These are phyloP conservation scores for Cuniculus paca DNA, from an alignment of 2,797 vertebrate genomes.

Conservation along the genomic window DNA sequence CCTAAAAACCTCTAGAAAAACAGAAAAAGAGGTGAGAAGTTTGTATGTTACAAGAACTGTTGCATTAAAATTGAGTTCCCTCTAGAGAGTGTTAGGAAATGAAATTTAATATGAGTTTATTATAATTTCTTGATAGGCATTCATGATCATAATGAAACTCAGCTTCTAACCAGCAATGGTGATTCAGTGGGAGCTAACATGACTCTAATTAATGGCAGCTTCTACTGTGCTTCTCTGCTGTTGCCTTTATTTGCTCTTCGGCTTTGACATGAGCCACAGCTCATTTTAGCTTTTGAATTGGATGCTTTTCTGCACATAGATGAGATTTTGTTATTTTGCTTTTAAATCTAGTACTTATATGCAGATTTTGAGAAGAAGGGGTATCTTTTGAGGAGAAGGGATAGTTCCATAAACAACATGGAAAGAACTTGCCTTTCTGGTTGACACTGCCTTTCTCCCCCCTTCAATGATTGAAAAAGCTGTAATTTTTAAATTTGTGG, in stretches of 20 bases:
- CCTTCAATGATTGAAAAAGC: slow-evolving; percentile 41
- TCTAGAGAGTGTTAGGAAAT: not conserved
- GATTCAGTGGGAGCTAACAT: not conserved
- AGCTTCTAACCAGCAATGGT: not conserved
- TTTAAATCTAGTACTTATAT: not conserved
- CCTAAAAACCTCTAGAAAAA: not conserved
- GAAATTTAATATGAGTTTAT: not conserved
- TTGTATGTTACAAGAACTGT: not conserved
- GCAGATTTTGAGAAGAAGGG: not conserved
- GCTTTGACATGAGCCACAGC: not conserved
- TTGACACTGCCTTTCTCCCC: not conserved
- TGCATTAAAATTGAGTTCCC: slow-evolving; percentile 9
- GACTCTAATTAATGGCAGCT: not conserved
- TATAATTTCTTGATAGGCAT: not conserved
- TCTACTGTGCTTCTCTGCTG: not conserved
- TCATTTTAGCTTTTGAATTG: not conserved
- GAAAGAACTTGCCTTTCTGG: slow-evolving; percentile 42
- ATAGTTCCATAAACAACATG: not conserved
- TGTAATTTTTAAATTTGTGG: slow-evolving; percentile 64
- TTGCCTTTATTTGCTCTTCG: not conserved
- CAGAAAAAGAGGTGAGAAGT: not conserved
- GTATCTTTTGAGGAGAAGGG: not conserved
- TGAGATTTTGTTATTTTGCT: not conserved
- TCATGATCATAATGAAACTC: not conserved
- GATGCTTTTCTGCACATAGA: not conserved